Base-by-base conservation (phyloP, 2,113 vertebrate species). In the Pogona vitticeps region DNA sequence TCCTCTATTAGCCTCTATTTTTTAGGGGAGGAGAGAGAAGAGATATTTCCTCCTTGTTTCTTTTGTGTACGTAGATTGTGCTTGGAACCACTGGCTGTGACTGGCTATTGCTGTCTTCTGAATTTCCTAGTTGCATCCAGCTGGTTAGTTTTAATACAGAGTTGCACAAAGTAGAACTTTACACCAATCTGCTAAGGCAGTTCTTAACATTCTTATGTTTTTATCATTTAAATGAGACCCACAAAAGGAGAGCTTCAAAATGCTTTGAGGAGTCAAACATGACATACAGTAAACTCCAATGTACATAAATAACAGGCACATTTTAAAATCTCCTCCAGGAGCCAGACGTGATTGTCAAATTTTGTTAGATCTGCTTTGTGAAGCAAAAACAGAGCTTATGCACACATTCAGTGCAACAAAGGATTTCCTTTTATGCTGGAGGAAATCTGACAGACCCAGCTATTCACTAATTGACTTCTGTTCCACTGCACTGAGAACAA, bases 361-460 rank as follows among this genome's bases (percentile, higher is more conserved):
- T 91, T 87, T 59, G 87, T 94, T 94, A 94, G 80, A 77, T 93
- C 83, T 92, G 81, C 88, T 92, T 89, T 63, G 23, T 86, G 90
- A 95, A 95, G 92, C 89, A 91, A 93, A 93, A 83, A 80, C 89
- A 94, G 72, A 94, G 70, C 85, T 92, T 91, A 93, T 89, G 92
- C 71, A 83, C 83, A 82, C 59, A 90, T 85, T 86, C 76, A 90
- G 67, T 42, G 63, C 81, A 92, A 90, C 81, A 89, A 92, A 93
- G 95, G 91, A 90, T 92, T 94, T 94, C 92, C 93, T 94, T 94
- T 76, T 90, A 83, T 81, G 90, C 94, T 91, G 17, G 89, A 92
- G 92, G 92, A 95, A 94, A 95, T 85, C 88, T 94, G 92, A 93
- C 91, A 94, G 93, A 92, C 67, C 70, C 63, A 93, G 87, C 88